phyloP scores from a whole-genome alignment of 1,140 invertebrate species.

The Helicoverpa armigera region DNA sequence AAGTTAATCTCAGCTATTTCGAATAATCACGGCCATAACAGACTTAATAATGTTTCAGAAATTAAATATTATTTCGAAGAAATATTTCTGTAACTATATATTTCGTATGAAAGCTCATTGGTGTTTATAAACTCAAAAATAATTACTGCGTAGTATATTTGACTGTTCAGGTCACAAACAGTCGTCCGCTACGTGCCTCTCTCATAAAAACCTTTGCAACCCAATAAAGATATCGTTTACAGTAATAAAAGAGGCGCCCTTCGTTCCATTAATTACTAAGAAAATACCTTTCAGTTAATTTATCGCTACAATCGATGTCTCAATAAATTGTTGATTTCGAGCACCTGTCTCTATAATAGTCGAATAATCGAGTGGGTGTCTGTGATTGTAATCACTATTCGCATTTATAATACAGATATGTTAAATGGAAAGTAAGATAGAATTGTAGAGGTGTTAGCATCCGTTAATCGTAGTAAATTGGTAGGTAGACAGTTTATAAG shows the following conservation, averaged over 20 bases:
- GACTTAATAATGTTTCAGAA: constrained; percentile 28
- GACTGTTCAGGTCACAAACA: background rate
- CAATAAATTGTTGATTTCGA: constrained; percentile 73
- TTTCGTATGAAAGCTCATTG: background rate
- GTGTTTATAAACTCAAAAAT: background rate
- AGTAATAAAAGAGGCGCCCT: constrained; percentile 70
- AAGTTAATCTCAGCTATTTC: constrained; percentile 60
- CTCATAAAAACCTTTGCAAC: constrained; percentile 66
- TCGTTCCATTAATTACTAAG: constrained; percentile 68
- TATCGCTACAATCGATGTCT: constrained; percentile 67
- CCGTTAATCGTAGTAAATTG: constrained; percentile 38
- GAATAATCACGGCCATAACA: constrained; percentile 30
- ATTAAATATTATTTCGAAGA: constrained; percentile 17
- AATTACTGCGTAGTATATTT: background rate
- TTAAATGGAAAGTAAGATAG: constrained; percentile 25
- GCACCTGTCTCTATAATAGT: constrained; percentile 57
- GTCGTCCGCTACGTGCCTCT: constrained; percentile 26
- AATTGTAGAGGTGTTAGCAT: constrained; percentile 26
- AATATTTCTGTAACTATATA: background rate
- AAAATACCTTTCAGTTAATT: constrained; percentile 72
- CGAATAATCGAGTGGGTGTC: constrained; percentile 54
- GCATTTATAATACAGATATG: constrained; percentile 37
- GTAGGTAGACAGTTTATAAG: background rate
- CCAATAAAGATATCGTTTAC: constrained; percentile 74
- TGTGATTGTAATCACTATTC: constrained; percentile 56